phyloP scores from a whole-genome alignment of 2,113 vertebrate species.

The Pangasianodon hypophthalmus region DNA sequence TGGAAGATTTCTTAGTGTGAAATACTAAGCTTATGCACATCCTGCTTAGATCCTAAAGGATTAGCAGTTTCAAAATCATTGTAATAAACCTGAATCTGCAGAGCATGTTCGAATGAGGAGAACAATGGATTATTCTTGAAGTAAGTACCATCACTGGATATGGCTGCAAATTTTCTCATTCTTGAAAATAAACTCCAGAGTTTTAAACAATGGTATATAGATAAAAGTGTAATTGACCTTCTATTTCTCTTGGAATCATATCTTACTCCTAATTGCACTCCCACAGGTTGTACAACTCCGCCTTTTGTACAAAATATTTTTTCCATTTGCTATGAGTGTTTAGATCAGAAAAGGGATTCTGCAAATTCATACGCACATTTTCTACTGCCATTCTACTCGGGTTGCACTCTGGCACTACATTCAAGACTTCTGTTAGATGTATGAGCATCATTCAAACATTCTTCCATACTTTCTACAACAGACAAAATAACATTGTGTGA shows the following conservation, averaged over 20 bases:
- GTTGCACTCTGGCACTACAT: neutral
- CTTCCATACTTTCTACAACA: slow-evolving; percentile 31
- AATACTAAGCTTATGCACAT: too few species aligned
- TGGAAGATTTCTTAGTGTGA: too few species aligned
- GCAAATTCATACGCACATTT: neutral
- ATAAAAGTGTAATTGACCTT: neutral
- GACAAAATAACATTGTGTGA: neutral
- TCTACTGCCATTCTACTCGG: slow-evolving; percentile 23
- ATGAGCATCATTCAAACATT: slow-evolving; percentile 25
- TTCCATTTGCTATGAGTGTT: slow-evolving; percentile 31
- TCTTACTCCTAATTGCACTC: neutral
- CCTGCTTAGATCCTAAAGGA: too few species aligned
- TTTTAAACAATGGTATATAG: neutral
- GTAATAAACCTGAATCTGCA: too few species aligned
- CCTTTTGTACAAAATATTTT: neutral
- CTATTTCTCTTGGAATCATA: neutral
- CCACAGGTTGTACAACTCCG: neutral
- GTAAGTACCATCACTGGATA: neutral
- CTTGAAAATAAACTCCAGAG: neutral
- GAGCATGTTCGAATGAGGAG: too few species aligned
- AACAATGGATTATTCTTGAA: neutral
- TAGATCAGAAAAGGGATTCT: slow-evolving; percentile 26
- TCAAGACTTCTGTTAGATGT: neutral
- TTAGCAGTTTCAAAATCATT: too few species aligned
- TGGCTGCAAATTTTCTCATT: neutral